Percentiles rank a stretch among this genome's conserved stretches.
These are phyloP conservation scores for Eueremaeus valkanovi DNA, from an alignment of 2,888 invertebrate genomes.

Conservation along the genomic window DNA sequence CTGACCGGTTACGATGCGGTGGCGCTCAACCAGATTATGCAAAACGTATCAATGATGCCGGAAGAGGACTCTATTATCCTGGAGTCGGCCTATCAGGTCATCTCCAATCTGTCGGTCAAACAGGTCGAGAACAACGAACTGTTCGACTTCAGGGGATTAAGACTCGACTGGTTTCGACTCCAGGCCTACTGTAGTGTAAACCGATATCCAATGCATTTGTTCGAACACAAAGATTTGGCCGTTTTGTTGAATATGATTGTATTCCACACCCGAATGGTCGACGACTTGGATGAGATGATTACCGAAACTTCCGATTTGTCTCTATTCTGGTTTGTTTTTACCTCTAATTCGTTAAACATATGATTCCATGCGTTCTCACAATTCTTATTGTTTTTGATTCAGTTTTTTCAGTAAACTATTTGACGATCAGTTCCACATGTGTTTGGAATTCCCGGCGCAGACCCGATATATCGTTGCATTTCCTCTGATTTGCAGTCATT, in stretches of 20 bases:
- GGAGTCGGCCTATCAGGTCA: conserved; percentile 83
- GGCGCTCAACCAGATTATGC: conserved; percentile 68
- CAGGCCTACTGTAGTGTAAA: conserved; percentile 78
- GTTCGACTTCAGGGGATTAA: conserved; percentile 90
- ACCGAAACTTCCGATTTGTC: conserved; percentile 96
- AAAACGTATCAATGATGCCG: conserved; percentile 56
- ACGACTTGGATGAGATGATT: conserved; percentile 92
- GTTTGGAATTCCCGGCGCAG: conserved; percentile 96
- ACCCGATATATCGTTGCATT: conserved; percentile 96
- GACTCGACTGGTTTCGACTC: conserved; percentile 94
- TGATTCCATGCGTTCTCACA: background rate
- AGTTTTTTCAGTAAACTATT: conserved; percentile 91
- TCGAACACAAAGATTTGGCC: conserved; percentile 79
- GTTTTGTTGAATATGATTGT: conserved; percentile 89
- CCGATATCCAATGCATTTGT: conserved; percentile 69
- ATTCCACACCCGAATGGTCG: conserved; percentile 97
- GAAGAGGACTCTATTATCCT: conserved; percentile 94
- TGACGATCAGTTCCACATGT: conserved; percentile 97
- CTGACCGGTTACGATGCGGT: conserved; percentile 93
- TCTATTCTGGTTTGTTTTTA: conserved; percentile 69
- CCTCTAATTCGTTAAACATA: no score
- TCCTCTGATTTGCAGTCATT: conserved; percentile 95
- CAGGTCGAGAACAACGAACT: conserved; percentile 94
- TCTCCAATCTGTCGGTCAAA: conserved; percentile 78
- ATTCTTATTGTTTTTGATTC: conserved; percentile 36